Conservation (phyloP, 2,113 vertebrate species). For the Limanda limanda region DNA sequence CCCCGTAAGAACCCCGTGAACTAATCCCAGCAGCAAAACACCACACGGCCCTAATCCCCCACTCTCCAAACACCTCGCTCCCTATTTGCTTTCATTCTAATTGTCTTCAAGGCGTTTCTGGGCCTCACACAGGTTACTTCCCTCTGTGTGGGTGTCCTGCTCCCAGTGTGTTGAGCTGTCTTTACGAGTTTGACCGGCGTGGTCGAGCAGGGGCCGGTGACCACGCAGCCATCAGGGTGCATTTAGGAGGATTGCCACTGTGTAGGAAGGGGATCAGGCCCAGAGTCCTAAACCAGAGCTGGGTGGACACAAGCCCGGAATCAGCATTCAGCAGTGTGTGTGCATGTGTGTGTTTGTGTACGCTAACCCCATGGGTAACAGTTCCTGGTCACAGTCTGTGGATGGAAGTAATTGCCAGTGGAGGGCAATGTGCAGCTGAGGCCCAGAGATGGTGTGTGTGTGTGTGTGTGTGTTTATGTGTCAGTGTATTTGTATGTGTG, state of each 20-base stretch:
- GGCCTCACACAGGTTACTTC: background rate
- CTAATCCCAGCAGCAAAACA: conserved; percentile 71
- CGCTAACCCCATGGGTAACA: conserved; percentile 54
- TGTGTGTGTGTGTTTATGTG: conserved; percentile 17
- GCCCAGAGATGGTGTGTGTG: conserved; percentile 37
- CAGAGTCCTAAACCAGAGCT: conserved; percentile 61
- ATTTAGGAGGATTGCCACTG: conserved; percentile 73
- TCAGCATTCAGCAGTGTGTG: conserved; percentile 71
- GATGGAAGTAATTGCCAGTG: conserved; percentile 79
- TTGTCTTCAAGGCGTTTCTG: conserved; percentile 39
- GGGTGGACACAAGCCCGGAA: conserved; percentile 59
- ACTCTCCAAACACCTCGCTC: conserved; percentile 49
- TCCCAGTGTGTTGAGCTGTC: conserved; percentile 1
- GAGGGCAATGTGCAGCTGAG: conserved; percentile 75
- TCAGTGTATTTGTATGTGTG: conserved; percentile 15
- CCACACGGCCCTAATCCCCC: conserved; percentile 60
- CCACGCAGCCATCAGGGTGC: conserved; percentile 65
- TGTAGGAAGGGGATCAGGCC: conserved; percentile 67
- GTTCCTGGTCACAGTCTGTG: conserved; percentile 76
- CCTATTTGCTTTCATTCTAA: conserved; percentile 65
- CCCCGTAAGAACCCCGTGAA: conserved; percentile 46
- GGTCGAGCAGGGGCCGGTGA: conserved; percentile 46
- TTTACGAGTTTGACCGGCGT: conserved; percentile 32
- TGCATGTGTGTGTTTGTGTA: conserved; percentile 27
- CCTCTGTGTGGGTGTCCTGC: background rate